Evolutionary conservation across 2,888 invertebrate species (phyloP).

Genomic region (Dynastes maya): DNA sequence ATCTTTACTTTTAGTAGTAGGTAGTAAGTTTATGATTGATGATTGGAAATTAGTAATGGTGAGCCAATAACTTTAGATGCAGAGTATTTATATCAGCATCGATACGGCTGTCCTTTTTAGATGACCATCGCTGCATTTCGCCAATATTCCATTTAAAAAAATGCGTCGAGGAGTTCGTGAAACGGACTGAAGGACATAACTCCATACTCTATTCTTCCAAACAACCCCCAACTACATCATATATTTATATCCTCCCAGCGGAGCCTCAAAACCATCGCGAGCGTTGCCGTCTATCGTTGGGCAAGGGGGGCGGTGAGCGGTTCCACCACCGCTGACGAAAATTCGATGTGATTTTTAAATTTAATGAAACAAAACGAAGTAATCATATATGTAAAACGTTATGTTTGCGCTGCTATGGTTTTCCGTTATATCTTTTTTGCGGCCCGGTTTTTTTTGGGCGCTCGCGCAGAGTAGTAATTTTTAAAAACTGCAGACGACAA

Average conservation of each 20-base stretch:
- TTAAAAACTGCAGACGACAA: constrained; percentile 3
- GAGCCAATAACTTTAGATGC: no score
- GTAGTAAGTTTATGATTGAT: no score
- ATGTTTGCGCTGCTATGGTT: constrained; percentile 60
- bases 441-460: not conserved
- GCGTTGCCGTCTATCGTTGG: not conserved
- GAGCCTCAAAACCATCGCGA: not conserved
- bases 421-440: not conserved
- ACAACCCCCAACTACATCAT: constrained; percentile 64
- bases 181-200: no score
- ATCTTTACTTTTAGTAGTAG: no score
- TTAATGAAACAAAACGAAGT: constrained; percentile 68
- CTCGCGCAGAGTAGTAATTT: not conserved
- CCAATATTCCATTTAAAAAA: constrained; percentile 71
- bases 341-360: constrained; percentile 70
- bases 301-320: no score
- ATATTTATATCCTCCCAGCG: constrained; percentile 69
- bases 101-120: constrained; percentile 58
- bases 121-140: constrained; percentile 58
- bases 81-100: no score
- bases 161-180: constrained; percentile 67
- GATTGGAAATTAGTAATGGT: no score
- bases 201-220: constrained; percentile 42
- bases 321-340: constrained; percentile 64
- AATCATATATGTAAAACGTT: constrained; percentile 70